These are phyloP conservation scores for Troides helena DNA, from an alignment of 2,888 invertebrate species.

Conservation along the genomic window DNA sequence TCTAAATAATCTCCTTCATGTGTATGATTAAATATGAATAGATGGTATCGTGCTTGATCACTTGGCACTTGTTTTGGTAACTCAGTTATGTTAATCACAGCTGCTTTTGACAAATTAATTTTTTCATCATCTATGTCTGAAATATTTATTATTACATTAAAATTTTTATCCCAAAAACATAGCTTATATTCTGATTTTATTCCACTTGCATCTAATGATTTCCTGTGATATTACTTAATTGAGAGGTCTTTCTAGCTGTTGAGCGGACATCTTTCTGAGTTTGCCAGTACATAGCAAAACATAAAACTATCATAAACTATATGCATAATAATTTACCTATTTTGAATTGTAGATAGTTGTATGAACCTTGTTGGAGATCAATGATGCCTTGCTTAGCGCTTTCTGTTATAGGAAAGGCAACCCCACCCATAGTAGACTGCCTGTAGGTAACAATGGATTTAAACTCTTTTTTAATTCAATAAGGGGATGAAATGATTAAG, in stretches of 20 bases:
- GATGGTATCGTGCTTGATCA: slow-evolving; percentile 93
- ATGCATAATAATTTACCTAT: slow-evolving; percentile 81
- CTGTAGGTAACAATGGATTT: slow-evolving; percentile 53
- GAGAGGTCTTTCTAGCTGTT: no score
- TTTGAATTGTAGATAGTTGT: slow-evolving; percentile 94
- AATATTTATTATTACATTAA: slow-evolving; percentile 1
- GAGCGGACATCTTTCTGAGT: no score
- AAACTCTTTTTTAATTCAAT: not conserved
- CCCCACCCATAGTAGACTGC: slow-evolving; percentile 94
- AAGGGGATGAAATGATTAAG: no score
- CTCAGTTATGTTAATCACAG: slow-evolving; percentile 83
- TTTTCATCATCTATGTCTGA: slow-evolving; percentile 92
- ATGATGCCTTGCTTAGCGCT: slow-evolving; percentile 87
- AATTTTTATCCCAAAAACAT: no score
- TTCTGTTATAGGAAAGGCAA: slow-evolving; percentile 93
- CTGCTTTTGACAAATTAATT: slow-evolving; percentile 89
- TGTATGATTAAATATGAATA: slow-evolving; percentile 94
- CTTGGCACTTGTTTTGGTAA: slow-evolving; percentile 90
- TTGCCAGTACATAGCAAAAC: not conserved
- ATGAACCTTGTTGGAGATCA: slow-evolving; percentile 85
- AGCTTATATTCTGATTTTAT: no score
- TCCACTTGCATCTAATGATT: no score
- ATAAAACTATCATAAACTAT: not conserved
- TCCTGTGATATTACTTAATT: no score
- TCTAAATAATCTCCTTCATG: slow-evolving; percentile 95